A percentile compares a stretch with the other conserved stretches of the same genome.
phyloP scores from a whole-genome alignment of 2,113 vertebrate genomes.

The Phalacrocorax carbo region DNA sequence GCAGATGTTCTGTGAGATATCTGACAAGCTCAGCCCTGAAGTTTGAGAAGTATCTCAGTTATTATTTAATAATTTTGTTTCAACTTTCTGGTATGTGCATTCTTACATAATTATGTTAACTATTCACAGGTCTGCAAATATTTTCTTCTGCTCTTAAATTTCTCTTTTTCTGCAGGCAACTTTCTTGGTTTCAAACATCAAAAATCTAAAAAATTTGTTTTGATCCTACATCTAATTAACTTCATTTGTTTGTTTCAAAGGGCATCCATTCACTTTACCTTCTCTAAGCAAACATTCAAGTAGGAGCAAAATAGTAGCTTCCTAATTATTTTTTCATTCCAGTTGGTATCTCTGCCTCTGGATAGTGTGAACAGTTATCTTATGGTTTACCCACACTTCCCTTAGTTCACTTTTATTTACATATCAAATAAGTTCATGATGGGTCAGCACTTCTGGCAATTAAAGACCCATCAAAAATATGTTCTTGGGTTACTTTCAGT shows the following conservation, averaged over 20 bases:
- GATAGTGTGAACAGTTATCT: background rate
- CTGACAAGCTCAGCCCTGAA: background rate
- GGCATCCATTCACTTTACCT: background rate
- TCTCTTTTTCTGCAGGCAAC: background rate
- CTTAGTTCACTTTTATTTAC: background rate
- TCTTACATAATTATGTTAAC: background rate
- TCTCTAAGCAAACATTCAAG: background rate
- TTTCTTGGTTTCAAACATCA: background rate
- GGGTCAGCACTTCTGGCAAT: background rate
- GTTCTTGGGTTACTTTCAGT: background rate
- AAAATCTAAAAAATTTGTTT: background rate
- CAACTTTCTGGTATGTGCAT: background rate
- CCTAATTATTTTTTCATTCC: background rate
- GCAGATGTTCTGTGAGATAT: background rate
- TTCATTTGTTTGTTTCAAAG: background rate
- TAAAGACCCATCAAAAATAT: background rate
- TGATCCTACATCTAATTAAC: background rate
- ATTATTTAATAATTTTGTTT: background rate
- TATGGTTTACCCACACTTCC: background rate
- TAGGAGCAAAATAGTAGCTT: background rate
- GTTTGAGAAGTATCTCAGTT: background rate
- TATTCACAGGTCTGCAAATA: background rate
- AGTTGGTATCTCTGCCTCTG: background rate
- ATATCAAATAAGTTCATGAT: background rate
- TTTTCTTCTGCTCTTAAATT: background rate